Base-by-base conservation (phyloP, 2,888 invertebrate species). In the Spialia ferax region DNA sequence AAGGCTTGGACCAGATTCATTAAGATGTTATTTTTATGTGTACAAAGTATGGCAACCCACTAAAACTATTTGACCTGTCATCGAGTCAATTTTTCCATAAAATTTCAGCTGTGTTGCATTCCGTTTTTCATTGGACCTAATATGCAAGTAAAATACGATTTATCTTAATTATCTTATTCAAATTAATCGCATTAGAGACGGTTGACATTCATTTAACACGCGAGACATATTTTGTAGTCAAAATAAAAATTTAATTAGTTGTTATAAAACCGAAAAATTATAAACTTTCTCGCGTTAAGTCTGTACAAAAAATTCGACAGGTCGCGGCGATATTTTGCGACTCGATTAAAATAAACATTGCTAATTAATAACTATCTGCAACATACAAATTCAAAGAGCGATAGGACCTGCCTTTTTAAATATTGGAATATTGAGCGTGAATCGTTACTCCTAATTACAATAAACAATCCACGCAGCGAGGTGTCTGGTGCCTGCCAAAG, bases 321-420 rank as follows among this genome's bases (percentile, higher is more conserved):
- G 48, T 48, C 20, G 18, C 13, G 18, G 26, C 10, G 10, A 48
- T 20, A 29, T 2, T 26, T 22, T 18, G 7, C 1, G 32, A 11
- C 10, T 23, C 11, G 13, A 15, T 52, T 61, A 32, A 4, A 13
- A 22, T 35, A 22, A 35, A 20, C 26, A 35, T 52, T 48, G 1
- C 50, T n/a, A 50, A 48, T 2, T 61, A 48, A 15, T 6, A 8
- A 23, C 52, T 15, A 15, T 50, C 20, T 50, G 18, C 52, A 38
- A 22, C 23, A 50, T 6, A 45, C 15, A 7, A 29, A 15, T 50
- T 45, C 8, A 23, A 35, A 1, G 57, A 64, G 48, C 20, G 20
- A 18, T 59, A 50, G 35, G 64, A 65, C 50, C 18, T 52, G 59
- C 52, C 54, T 59, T n/a, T 26, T 26, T 5, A 42, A 22, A 50